These are phyloP conservation scores for Procapra przewalskii DNA, from an alignment of 2,113 vertebrate species.

Conservation along the genomic window DNA sequence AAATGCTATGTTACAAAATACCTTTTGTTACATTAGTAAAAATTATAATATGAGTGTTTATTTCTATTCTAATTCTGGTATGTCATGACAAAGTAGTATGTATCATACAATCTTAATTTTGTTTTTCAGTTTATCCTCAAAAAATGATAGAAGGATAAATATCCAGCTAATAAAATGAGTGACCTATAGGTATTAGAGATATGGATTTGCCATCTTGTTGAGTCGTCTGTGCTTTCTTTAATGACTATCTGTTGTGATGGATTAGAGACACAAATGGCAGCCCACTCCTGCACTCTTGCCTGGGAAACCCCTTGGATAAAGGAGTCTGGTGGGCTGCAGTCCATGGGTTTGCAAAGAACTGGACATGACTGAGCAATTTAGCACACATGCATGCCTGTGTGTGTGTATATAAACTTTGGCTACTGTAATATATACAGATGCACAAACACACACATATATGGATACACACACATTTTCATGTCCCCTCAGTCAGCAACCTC, in stretches of 20 bases:
- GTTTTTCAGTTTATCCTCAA: neutral
- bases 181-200: neutral
- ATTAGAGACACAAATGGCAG: neutral
- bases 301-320: neutral
- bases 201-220: neutral
- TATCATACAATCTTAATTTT: neutral
- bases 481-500: neutral
- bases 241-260: neutral
- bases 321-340: neutral
- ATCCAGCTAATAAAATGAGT: neutral
- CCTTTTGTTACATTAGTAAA: neutral
- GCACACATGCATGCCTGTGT: neutral
- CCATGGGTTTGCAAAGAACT: neutral
- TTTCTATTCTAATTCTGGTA: neutral
- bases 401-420: neutral
- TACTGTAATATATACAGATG: neutral
- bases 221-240: neutral
- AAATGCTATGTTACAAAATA: neutral
- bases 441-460: fast-evolving
- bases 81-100: neutral
- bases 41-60: neutral
- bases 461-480: neutral
- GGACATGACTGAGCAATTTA: neutral
- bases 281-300: neutral
- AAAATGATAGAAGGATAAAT: neutral